phyloP scores from a whole-genome alignment of 2,888 invertebrate genomes.

The Dryomyza anilis region DNA sequence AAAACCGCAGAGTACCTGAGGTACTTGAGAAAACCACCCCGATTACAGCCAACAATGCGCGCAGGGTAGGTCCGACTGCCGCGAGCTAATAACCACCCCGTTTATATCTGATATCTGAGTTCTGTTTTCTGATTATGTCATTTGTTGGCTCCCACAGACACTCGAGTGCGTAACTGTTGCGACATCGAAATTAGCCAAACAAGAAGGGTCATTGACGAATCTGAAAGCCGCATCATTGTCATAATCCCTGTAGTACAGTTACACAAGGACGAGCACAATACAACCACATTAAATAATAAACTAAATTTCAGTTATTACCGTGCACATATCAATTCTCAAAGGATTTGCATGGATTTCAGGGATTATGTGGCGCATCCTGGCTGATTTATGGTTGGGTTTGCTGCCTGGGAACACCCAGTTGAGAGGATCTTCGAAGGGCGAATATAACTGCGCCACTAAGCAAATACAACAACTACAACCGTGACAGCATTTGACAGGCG shows the following conservation, averaged over 20 bases:
- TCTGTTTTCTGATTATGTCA: conserved; percentile 24
- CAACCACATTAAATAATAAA: neutral
- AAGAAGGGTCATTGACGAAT: too few species aligned
- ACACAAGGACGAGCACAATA: neutral
- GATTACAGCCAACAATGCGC: too few species aligned
- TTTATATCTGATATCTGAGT: too few species aligned
- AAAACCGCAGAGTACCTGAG: too few species aligned
- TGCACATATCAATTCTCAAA: conserved; percentile 58
- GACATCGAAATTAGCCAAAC: neutral
- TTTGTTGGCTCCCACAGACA: neutral
- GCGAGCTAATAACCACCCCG: too few species aligned
- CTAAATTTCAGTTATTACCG: conserved; percentile 48
- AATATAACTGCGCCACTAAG: too few species aligned
- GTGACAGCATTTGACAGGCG: conserved; percentile 4
- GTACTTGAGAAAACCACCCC: too few species aligned
- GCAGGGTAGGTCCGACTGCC: too few species aligned
- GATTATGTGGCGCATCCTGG: too few species aligned
- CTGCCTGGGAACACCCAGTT: too few species aligned
- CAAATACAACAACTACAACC: neutral
- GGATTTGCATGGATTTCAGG: conserved; percentile 46
- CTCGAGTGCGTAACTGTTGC: conserved; percentile 9
- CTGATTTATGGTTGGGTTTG: too few species aligned
- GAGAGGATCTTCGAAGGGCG: too few species aligned
- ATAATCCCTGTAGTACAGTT: conserved; percentile 13
- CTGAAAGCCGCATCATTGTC: neutral